These are phyloP conservation scores for Diaprepes abbreviatus DNA, from an alignment of 2,888 invertebrate species.

Conservation along the genomic window DNA sequence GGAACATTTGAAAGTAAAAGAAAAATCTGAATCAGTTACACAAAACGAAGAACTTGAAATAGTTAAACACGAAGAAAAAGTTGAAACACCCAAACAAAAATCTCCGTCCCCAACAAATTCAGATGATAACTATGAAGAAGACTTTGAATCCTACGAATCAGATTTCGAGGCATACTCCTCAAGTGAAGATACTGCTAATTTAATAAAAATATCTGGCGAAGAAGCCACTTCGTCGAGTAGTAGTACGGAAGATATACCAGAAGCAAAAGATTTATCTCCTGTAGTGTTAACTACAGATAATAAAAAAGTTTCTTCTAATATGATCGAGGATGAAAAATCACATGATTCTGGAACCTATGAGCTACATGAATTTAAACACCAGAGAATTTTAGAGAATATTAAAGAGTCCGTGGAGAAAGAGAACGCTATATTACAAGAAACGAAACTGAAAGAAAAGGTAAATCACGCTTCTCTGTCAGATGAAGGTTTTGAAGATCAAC, in stretches of 20 bases:
- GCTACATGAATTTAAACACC: slow-evolving; percentile 63
- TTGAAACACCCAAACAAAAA: slow-evolving; percentile 27
- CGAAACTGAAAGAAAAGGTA: slow-evolving; percentile 42
- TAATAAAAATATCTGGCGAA: slow-evolving; percentile 49
- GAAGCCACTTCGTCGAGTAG: slow-evolving; percentile 50
- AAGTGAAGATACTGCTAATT: slow-evolving; percentile 47
- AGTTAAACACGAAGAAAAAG: slow-evolving; percentile 1
- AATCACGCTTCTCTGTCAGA: slow-evolving; percentile 68
- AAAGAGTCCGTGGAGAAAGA: slow-evolving; percentile 66
- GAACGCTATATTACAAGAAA: slow-evolving; percentile 55
- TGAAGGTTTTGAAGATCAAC: slow-evolving; percentile 72
- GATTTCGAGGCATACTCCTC: slow-evolving; percentile 70
- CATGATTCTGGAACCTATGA: slow-evolving; percentile 75
- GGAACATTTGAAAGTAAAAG: neutral
- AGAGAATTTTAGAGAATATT: slow-evolving; percentile 65
- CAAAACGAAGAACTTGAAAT: slow-evolving; percentile 4
- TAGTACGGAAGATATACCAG: slow-evolving; percentile 40
- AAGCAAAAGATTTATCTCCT: slow-evolving; percentile 10
- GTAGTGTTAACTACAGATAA: slow-evolving; percentile 35
- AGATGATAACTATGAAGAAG: slow-evolving; percentile 69
- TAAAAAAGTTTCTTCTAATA: slow-evolving; percentile 54
- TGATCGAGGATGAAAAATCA: slow-evolving; percentile 69
- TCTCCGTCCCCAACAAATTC: slow-evolving; percentile 21
- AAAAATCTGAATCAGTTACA: slow-evolving; percentile 23
- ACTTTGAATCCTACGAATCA: slow-evolving; percentile 73